These are phyloP conservation scores for Lordiphosa andalusiaca DNA, from an alignment of 2,888 invertebrate genomes.

Conservation along the genomic window DNA sequence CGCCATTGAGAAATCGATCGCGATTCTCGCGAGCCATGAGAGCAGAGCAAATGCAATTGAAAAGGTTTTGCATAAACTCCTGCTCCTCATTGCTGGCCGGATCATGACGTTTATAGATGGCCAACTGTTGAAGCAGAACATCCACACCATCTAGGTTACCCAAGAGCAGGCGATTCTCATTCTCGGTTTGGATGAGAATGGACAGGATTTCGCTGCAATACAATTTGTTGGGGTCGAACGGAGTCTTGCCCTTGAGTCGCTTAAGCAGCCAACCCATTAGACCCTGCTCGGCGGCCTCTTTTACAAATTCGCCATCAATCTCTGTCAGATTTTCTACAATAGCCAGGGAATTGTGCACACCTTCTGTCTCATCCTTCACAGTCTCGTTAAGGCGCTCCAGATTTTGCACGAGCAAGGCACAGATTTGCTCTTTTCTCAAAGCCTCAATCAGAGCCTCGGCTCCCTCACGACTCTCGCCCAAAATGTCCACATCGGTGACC, in stretches of 20 bases:
- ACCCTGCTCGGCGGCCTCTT: constrained; percentile 94
- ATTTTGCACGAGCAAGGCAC: constrained; percentile 95
- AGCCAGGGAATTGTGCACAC: constrained; percentile 94
- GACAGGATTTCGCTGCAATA: constrained; percentile 98
- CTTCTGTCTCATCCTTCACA: constrained; percentile 96
- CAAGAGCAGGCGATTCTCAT: constrained; percentile 88
- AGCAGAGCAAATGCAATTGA: constrained; percentile 96
- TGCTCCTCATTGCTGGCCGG: constrained; percentile 95
- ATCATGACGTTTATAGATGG: constrained; percentile 96
- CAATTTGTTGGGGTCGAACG: constrained; percentile 96
- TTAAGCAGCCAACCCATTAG: constrained; percentile 95
- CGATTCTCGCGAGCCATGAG: constrained; percentile 93
- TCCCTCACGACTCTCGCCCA: constrained; percentile 94
- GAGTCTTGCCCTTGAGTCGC: constrained; percentile 91
- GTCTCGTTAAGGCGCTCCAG: constrained; percentile 95
- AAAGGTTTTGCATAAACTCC: constrained; percentile 99
- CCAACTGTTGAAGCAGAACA: constrained; percentile 95
- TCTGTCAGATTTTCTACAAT: constrained; percentile 98
- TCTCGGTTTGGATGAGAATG: constrained; percentile 94
- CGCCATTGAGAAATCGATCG: constrained; percentile 94
- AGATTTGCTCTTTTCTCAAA: constrained; percentile 92
- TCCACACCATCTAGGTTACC: constrained; percentile 97
- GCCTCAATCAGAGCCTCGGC: constrained; percentile 93
- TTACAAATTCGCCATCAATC: constrained; percentile 90
- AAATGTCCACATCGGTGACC: constrained; percentile 96